These are phyloP conservation scores for Aporophyla lueneburgensis DNA, from an alignment of 2,888 invertebrate species.

Conservation along the genomic window DNA sequence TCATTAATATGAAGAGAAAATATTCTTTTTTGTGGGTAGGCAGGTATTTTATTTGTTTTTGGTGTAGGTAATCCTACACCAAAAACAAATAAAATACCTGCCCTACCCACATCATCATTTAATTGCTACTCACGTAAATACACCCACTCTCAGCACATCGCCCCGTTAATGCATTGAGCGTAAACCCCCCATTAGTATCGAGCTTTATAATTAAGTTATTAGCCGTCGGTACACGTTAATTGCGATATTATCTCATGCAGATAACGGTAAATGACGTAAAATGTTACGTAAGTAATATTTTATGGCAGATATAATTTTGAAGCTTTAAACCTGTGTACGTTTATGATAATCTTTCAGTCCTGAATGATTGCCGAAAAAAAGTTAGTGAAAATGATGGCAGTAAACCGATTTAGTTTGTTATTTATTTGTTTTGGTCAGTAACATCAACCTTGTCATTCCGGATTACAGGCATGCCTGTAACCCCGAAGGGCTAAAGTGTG, in stretches of 20 bases:
- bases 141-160: neutral
- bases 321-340: neutral
- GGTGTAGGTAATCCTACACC: neutral
- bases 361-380: neutral
- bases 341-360: neutral
- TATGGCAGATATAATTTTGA: conserved; percentile 1
- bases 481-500: too few relatives aligned
- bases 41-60: neutral
- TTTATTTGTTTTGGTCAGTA: neutral
- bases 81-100: neutral
- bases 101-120: neutral
- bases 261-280: conserved; percentile 52
- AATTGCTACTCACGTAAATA: conserved; percentile 4
- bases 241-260: conserved; percentile 45
- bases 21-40: too few relatives aligned
- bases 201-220: conserved; percentile 55
- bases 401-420: too few relatives aligned
- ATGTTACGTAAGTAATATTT: conserved; percentile 17
- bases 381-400: neutral
- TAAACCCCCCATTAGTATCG: conserved; percentile 46
- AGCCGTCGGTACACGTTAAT: conserved; percentile 40
- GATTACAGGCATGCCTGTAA: too few relatives aligned
- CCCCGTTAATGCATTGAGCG: conserved; percentile 30
- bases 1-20: too few relatives aligned
- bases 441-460: too few relatives aligned